Base-by-base conservation (phyloP, 2,113 vertebrate species). In the Amphilophus citrinellus region DNA sequence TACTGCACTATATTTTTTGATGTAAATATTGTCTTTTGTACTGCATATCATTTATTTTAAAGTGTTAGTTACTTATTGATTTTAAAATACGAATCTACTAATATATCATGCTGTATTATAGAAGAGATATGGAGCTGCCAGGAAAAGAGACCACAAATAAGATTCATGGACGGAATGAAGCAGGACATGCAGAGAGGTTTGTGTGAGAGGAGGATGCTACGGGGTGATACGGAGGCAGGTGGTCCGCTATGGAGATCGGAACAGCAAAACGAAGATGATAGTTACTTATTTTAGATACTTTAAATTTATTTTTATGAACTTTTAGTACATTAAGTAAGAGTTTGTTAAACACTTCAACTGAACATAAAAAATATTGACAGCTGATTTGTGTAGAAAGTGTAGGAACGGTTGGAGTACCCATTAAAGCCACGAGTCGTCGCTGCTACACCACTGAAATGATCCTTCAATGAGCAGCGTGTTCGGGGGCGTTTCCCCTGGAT, bases 361-460 rank as follows among this genome's bases (percentile, higher is more conserved):
- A 37, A 37, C 7, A 37, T 7, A 37, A 37, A 37, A 37, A 37
- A 37, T 37, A 7, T 37, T 37, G 37, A 44, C 42, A 14, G 42
- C 42, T 71, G 42, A 50, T 20, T 42, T 71, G 44, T 3, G 24
- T 47, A 15, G 9, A n/a, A n/a, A 18, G 18, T 61, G 30, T 37
- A 20, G 30, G 11, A 50, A 15, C 10, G 1, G 14, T 13, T 79
- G 82, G 20, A 10, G 13, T 65, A 10, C 10, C 35, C 4, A 6
- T 9, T 7, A 14, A 0, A 30, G 59, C 42, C 93, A 79, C 4
- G 20, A 61, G 90, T 81, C 27, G 92, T 77, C 88, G 91, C 68
- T 86, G 65, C 44, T 63, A 85, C 15, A 82, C 61, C 56, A 44
- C 27, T 59, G 2, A 20, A 30, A 18, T 0, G 2, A 4, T 3